Conservation (phyloP, 92 coral and sea anemone genomes). For the Epizoanthus ramosus region DNA sequence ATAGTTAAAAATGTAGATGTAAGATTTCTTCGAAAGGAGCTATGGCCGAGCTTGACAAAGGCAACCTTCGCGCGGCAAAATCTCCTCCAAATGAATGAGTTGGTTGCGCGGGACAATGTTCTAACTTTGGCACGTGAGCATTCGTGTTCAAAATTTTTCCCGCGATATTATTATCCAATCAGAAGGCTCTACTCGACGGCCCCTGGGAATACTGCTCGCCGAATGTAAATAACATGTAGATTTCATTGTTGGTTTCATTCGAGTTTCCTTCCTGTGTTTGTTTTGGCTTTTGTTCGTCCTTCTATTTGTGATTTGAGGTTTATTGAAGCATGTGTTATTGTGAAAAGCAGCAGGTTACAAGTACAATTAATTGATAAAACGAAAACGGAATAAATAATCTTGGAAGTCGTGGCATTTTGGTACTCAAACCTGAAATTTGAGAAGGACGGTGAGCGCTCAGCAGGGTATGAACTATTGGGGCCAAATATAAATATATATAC, state of each 20-base stretch:
- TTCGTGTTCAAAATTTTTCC: slow-evolving; percentile 35
- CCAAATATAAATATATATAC: no score
- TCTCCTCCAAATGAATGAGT: slow-evolving; percentile 62
- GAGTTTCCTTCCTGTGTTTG: neutral
- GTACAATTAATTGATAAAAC: neutral
- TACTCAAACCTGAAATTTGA: neutral
- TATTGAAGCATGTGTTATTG: slow-evolving; percentile 25
- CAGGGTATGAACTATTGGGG: no score
- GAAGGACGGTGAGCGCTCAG: no score
- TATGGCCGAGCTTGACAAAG: slow-evolving; percentile 6
- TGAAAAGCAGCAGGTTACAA: slow-evolving; percentile 8
- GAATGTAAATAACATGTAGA: slow-evolving; percentile 46
- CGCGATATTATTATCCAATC: slow-evolving; percentile 31
- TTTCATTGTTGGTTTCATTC: slow-evolving; percentile 30
- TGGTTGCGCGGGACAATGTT: slow-evolving; percentile 48
- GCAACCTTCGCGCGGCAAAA: slow-evolving; percentile 47
- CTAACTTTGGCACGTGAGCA: slow-evolving; percentile 38
- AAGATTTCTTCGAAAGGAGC: slow-evolving; percentile 11
- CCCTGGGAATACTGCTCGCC: slow-evolving; percentile 19
- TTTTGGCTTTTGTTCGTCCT: neutral
- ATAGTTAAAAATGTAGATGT: neutral
- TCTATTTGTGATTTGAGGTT: slow-evolving; percentile 26
- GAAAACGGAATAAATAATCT: neutral
- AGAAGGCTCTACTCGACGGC: slow-evolving; percentile 5
- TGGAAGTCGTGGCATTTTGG: slow-evolving; percentile 10